Evolutionary conservation across 2,797 vertebrate genomes (phyloP).

Genomic region (Tragopan temminckii): DNA sequence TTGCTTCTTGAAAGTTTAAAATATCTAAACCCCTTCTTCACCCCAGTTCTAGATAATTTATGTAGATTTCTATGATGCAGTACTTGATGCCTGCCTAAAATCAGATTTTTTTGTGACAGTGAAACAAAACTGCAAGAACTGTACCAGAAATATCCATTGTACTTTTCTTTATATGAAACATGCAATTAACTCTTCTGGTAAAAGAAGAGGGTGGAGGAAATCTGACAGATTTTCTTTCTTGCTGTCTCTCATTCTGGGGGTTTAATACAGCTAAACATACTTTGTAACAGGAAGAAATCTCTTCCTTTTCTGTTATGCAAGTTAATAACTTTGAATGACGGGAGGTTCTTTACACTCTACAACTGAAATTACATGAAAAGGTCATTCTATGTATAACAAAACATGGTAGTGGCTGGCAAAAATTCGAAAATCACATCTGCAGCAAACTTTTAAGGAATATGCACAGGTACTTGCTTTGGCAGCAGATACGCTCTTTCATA

Average conservation of each 20-base stretch:
- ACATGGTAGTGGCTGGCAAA: neutral
- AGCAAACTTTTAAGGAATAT: neutral
- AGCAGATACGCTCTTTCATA: neutral
- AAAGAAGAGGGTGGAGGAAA: neutral
- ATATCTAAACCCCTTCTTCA: neutral
- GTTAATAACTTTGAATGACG: neutral
- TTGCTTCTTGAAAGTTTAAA: neutral
- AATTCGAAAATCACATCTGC: neutral
- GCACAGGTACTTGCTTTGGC: neutral
- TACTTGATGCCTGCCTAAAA: neutral
- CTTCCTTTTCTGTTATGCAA: neutral
- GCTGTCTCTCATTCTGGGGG: neutral
- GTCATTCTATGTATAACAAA: neutral
- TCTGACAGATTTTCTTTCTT: neutral
- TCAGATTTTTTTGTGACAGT: neutral
- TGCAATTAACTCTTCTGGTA: constrained; percentile 28
- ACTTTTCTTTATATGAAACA: neutral
- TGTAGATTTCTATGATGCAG: neutral
- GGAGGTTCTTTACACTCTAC: constrained; percentile 14
- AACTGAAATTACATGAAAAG: neutral
- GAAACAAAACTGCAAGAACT: constrained; percentile 3
- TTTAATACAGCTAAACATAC: neutral
- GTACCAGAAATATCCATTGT: neutral
- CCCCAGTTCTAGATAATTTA: neutral
- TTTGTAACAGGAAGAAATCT: constrained; percentile 28